Conservation (phyloP, 2,113 vertebrate species). For the Sciurus niger region DNA sequence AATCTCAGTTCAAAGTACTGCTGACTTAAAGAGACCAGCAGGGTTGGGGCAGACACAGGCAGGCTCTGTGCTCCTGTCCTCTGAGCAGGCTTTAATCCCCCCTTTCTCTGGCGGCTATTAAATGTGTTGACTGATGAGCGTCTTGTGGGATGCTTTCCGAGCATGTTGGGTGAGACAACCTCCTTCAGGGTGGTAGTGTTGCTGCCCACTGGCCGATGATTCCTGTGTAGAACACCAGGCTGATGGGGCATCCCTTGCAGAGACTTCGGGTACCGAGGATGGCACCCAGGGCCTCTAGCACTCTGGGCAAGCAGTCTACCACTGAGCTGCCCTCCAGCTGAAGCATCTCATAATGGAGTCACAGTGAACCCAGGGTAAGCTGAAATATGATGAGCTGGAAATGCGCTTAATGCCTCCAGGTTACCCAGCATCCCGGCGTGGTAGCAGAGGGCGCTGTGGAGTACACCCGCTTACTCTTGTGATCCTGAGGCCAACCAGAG, state of each 20-base stretch:
- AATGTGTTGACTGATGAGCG: neutral
- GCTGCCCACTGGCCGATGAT: neutral
- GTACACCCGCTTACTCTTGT: neutral
- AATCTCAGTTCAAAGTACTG: neutral
- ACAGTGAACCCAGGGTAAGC: neutral
- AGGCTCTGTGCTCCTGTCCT: neutral
- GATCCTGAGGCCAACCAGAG: neutral
- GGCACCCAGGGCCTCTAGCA: too few species aligned
- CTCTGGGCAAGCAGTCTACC: too few species aligned
- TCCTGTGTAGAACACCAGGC: neutral
- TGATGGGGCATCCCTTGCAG: neutral
- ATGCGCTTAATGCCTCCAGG: too few species aligned
- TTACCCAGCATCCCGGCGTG: too few species aligned
- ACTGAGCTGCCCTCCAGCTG: neutral
- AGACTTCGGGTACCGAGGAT: neutral
- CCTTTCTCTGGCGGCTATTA: neutral
- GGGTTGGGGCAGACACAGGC: neutral
- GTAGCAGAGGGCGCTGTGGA: too few species aligned
- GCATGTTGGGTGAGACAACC: neutral
- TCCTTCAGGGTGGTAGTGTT: neutral
- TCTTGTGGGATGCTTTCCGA: neutral
- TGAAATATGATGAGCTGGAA: neutral
- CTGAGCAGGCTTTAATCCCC: neutral
- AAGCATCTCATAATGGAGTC: neutral
- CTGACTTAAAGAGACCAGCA: neutral